phyloP scores from a whole-genome alignment of 2,888 invertebrate species.

The Dicyrtomina minuta region DNA sequence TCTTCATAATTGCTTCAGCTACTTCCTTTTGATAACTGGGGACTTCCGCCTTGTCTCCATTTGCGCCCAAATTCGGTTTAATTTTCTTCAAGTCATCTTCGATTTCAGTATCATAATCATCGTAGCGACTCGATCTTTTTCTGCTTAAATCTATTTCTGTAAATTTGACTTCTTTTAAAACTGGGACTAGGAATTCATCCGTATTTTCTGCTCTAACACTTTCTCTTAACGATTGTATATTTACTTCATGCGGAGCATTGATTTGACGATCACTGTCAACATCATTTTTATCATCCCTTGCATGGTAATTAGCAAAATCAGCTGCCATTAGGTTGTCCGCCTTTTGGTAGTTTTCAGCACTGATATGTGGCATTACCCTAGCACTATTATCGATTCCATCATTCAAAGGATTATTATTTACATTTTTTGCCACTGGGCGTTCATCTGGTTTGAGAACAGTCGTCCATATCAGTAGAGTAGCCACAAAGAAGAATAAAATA shows the following conservation, averaged over 20 bases:
- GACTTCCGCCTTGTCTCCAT: slow-evolving; percentile 69
- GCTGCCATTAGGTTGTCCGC: slow-evolving; percentile 34
- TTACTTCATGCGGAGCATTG: no score
- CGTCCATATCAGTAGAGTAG: slow-evolving; percentile 48
- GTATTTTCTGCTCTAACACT: slow-evolving; percentile 41
- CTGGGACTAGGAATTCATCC: slow-evolving; percentile 50
- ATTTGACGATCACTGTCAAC: no score
- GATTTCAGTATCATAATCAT: slow-evolving; percentile 61
- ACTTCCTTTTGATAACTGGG: slow-evolving; percentile 65
- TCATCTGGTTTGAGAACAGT: slow-evolving; percentile 25
- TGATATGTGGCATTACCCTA: slow-evolving; percentile 27
- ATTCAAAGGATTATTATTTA: neutral
- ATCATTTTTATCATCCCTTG: slow-evolving; percentile 23
- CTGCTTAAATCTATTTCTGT: slow-evolving; percentile 44
- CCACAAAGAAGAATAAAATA: slow-evolving; percentile 44
- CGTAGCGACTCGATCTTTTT: slow-evolving; percentile 19
- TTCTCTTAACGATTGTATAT: slow-evolving; percentile 14
- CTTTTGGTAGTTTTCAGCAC: slow-evolving; percentile 37
- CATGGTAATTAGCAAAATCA: slow-evolving; percentile 21
- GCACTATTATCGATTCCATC: neutral
- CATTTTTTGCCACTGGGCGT: neutral
- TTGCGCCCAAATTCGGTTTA: slow-evolving; percentile 70
- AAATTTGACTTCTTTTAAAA: slow-evolving; percentile 45
- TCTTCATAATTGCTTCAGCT: slow-evolving; percentile 70
- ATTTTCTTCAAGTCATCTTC: slow-evolving; percentile 67